Evolutionary conservation across 2,888 invertebrate genomes (phyloP).

Genomic region (Celastrina argiolus): DNA sequence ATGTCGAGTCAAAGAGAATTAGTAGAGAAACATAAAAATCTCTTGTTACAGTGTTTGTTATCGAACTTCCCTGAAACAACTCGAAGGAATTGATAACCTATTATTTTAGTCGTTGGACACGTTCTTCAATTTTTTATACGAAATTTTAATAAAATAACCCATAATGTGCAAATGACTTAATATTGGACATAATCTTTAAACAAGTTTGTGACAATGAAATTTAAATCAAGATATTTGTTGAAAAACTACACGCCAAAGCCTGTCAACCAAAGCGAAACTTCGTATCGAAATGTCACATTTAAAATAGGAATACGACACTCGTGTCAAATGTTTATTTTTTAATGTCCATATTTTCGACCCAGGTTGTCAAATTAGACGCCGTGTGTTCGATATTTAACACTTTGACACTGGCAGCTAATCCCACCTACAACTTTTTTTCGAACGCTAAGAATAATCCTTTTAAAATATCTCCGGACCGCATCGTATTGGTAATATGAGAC

Average conservation of each 20-base stretch:
- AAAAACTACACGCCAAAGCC: conserved; percentile 50
- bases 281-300: conserved; percentile 67
- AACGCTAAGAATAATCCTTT: conserved; percentile 69
- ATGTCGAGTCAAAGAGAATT: neutral
- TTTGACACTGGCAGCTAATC: conserved; percentile 77
- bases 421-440: conserved; percentile 65
- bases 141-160: no score
- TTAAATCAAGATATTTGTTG: conserved; percentile 55
- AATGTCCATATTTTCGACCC: conserved; percentile 53
- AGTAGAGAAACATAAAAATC: neutral
- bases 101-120: no score
- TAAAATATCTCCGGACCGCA: conserved; percentile 59
- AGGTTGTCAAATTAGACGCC: conserved; percentile 73
- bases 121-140: no score
- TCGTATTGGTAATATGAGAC: conserved; percentile 66
- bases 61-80: no score
- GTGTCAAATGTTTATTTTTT: conserved; percentile 57
- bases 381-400: conserved; percentile 76
- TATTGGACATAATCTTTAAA: conserved; percentile 41
- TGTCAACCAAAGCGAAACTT: conserved; percentile 48
- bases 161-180: neutral
- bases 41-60: neutral
- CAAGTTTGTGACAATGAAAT: conserved; percentile 45
- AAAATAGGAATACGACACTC: conserved; percentile 68
- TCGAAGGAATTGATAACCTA: no score